Evolutionary conservation across 2,113 vertebrate species (phyloP).

Genomic region (Chamaetylas fuelleborni): DNA sequence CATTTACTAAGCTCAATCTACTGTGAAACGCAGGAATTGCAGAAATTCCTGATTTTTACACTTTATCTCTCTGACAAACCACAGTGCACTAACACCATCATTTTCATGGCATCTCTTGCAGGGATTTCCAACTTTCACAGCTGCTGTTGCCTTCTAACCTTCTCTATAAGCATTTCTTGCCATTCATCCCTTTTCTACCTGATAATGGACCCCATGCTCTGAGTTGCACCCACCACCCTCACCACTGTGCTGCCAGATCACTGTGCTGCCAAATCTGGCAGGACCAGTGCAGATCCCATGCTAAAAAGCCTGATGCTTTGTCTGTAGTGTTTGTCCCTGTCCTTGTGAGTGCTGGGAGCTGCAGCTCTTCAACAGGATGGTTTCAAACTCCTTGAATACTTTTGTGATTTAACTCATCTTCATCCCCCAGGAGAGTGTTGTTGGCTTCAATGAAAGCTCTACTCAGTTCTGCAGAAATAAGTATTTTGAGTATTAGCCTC

Average conservation of each 20-base stretch:
- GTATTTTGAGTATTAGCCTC: not conserved
- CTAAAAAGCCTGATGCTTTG: not conserved
- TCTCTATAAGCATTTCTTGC: not conserved
- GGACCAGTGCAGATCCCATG: not conserved
- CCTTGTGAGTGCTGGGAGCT: not conserved
- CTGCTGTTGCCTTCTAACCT: not conserved
- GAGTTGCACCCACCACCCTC: not conserved
- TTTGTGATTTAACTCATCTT: not conserved
- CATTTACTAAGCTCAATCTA: not conserved
- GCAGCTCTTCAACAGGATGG: not conserved
- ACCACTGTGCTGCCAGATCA: not conserved
- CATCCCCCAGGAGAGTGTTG: not conserved
- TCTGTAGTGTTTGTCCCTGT: not conserved
- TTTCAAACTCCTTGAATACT: not conserved
- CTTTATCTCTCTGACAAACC: not conserved
- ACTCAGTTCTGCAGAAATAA: not conserved
- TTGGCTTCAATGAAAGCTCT: not conserved
- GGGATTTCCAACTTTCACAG: not conserved
- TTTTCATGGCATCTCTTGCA: not conserved
- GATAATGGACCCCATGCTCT: not conserved
- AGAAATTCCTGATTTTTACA: not conserved
- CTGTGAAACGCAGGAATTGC: not conserved
- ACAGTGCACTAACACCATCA: not conserved
- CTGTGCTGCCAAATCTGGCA: not conserved
- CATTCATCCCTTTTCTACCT: not conserved